Percentiles rank a stretch among this genome's conserved stretches.
These are phyloP conservation scores for Phalacrocorax carbo DNA, from an alignment of 2,113 vertebrate genomes.

Conservation along the genomic window DNA sequence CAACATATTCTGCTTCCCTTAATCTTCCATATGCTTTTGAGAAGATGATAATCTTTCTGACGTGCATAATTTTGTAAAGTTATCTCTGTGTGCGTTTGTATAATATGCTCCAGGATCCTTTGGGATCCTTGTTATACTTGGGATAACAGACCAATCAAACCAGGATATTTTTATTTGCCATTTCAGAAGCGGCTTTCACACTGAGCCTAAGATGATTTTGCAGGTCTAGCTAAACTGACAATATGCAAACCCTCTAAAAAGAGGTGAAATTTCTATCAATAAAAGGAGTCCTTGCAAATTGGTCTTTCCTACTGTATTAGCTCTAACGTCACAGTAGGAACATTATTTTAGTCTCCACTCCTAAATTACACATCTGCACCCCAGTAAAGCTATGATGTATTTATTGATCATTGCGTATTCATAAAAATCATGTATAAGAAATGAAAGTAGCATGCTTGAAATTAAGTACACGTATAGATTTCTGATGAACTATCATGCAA, in stretches of 20 bases:
- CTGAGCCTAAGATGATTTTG: background rate
- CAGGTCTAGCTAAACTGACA: background rate
- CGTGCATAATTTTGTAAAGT: background rate
- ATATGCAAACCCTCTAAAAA: background rate
- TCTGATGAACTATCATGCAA: background rate
- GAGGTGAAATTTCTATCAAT: background rate
- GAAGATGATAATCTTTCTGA: background rate
- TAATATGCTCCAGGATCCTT: background rate
- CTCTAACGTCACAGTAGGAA: background rate
- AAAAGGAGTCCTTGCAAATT: background rate
- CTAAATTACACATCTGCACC: background rate
- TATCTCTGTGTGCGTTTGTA: background rate
- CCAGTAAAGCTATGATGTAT: background rate
- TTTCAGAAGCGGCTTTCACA: background rate
- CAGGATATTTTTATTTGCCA: background rate
- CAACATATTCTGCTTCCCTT: background rate
- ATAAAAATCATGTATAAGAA: background rate
- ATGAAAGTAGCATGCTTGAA: background rate
- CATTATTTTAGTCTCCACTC: background rate
- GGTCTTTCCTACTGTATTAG: background rate
- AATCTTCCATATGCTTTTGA: background rate
- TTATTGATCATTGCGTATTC: background rate
- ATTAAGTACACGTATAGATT: background rate
- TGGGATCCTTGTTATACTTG: background rate
- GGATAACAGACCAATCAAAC: background rate